Evolutionary conservation across 2,888 invertebrate genomes (phyloP).

Genomic region (Lissocephala sabroskyi): DNA sequence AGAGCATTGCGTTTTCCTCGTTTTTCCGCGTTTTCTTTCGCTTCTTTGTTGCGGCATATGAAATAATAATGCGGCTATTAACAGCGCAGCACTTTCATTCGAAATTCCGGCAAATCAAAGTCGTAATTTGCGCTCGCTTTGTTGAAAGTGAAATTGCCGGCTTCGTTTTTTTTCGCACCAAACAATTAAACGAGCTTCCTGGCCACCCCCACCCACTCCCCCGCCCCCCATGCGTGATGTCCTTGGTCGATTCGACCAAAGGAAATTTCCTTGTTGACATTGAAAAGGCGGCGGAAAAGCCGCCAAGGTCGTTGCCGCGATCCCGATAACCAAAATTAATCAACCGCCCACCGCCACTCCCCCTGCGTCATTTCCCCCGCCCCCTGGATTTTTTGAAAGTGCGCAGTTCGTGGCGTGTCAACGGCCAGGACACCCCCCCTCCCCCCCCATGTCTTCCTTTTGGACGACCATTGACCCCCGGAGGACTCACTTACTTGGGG

Average conservation of each 20-base stretch:
- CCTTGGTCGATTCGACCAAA: slow-evolving; percentile 36
- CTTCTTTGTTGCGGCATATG: slow-evolving; percentile 23
- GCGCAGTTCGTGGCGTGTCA: no score
- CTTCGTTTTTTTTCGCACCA: no score
- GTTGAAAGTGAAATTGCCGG: no score
- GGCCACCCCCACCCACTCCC: slow-evolving; percentile 2
- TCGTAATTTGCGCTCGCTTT: no score
- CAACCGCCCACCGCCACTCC: no score
- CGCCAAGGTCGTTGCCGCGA: slow-evolving; percentile 6
- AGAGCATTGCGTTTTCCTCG: no score
- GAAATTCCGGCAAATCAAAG: slow-evolving; percentile 17
- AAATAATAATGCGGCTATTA: slow-evolving; percentile 17
- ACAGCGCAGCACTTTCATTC: background rate
- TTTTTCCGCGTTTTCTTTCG: slow-evolving; percentile 15
- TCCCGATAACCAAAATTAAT: no score
- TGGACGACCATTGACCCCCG: slow-evolving; percentile 45
- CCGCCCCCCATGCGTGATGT: slow-evolving; percentile 37
- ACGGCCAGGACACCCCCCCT: no score
- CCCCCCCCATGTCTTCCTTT: slow-evolving; percentile 5
- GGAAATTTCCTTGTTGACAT: slow-evolving; percentile 29
- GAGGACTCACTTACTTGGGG: slow-evolving; percentile 47
- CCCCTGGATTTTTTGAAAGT: no score
- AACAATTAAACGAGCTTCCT: slow-evolving; percentile 45
- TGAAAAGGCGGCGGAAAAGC: slow-evolving; percentile 28
- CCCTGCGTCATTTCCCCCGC: no score